These are phyloP conservation scores for Fundulus diaphanus DNA, from an alignment of 2,797 vertebrate species.

Conservation along the genomic window DNA sequence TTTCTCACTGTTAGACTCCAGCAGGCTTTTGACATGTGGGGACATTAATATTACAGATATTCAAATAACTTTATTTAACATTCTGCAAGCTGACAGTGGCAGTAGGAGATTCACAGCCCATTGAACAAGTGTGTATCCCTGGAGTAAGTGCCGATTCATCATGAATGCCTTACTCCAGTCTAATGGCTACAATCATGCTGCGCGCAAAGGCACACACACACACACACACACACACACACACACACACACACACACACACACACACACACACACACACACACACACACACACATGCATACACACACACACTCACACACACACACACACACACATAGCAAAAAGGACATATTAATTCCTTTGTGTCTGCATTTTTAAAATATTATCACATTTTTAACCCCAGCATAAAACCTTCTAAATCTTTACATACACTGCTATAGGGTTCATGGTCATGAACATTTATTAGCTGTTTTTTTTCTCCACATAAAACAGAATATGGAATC, in stretches of 20 bases:
- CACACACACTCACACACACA: too few species aligned
- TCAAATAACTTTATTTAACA: constrained; percentile 87
- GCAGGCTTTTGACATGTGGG: constrained; percentile 72
- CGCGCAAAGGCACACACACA: constrained; percentile 25
- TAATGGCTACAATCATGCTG: constrained; percentile 77
- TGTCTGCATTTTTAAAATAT: constrained; percentile 53
- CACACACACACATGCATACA: constrained; percentile 22
- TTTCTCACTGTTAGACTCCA: constrained; percentile 67
- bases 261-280: constrained; percentile 23
- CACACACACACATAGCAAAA: constrained; percentile 19
- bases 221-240: constrained; percentile 19
- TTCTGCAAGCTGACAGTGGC: constrained; percentile 77
- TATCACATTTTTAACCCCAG: constrained; percentile 56
- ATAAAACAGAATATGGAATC: constrained; percentile 8
- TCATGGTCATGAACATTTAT: constrained; percentile 35
- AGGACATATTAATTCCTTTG: constrained; percentile 34
- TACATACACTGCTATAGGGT: constrained; percentile 23
- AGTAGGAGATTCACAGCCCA: constrained; percentile 81
- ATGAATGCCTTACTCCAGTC: constrained; percentile 79
- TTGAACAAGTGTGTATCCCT: constrained; percentile 80
- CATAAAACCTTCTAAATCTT: constrained; percentile 42
- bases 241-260: too few species aligned
- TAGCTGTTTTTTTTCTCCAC: constrained; percentile 11
- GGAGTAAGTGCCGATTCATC: constrained; percentile 82
- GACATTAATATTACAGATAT: constrained; percentile 85